Evolutionary conservation across 2,888 invertebrate genomes (phyloP), one percentile per base, ranked within the genome.

Genomic region (Colletes collaris): DNA sequence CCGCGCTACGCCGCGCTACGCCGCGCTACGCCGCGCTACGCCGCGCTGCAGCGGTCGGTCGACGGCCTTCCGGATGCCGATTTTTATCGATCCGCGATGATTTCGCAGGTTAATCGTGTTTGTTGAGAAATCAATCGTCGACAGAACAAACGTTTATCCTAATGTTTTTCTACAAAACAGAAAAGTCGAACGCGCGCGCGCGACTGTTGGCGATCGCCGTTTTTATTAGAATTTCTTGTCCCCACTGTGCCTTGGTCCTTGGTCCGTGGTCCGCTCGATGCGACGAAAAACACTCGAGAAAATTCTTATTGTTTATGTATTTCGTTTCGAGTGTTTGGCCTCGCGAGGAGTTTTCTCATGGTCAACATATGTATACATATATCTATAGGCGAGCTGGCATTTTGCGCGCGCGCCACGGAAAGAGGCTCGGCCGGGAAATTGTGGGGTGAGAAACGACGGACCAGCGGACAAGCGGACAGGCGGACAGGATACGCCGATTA

Each of bases 111-210:
- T 60, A 60, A 53, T 63, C 55, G 59, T 76, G 80, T 68, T 79
- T 81, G 52, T 71, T 60, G 80, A 79, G 76, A 71, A 59, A 79
- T 71, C 75, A 67, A 8, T n/a, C 37, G 59, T 13, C 40, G 53
- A 55, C 27, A 56, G 67, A 56, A 46, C 40, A 49, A 40, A 40
- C 27, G 62, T 49, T 70, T 62, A 56, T 70, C 56, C 69, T 52
- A 76, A 79, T 71, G 76, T 76, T 71, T 79, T 44, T 63, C 55
- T 52, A 66, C 16, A 13, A 50, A 68, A 68, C 67, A 27, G 27
- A 27, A 27, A 58, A 44, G 16, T 11, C 7, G 49, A 13, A 50
- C 50, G 10, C 49, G 49, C 7, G 5, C 40, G 40, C 8, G 49
- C 49, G 3, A 11, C 49, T 8, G 37, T 16, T n/a, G 37, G 58